phyloP scores from a whole-genome alignment of 2,888 invertebrate genomes.

The Eurois occulta region DNA sequence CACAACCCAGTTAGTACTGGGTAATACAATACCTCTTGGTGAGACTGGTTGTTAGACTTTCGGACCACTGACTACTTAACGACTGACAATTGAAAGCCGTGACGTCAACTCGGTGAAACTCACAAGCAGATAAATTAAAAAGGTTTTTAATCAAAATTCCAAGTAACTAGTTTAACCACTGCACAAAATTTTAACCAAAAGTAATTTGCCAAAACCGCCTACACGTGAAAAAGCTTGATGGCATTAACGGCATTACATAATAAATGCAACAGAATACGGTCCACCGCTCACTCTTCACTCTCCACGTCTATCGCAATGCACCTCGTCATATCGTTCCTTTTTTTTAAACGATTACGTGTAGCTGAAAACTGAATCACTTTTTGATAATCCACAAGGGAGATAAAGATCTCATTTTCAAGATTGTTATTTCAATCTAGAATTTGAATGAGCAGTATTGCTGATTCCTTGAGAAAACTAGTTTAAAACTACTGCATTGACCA shows the following conservation, averaged over 20 bases:
- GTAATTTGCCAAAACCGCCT: slow-evolving; percentile 15
- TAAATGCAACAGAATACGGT: slow-evolving; percentile 28
- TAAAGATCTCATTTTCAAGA: too few relatives aligned
- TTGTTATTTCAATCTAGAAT: neutral
- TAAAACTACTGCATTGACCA: neutral
- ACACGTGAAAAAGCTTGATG: slow-evolving; percentile 25
- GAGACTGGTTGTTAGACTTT: too few relatives aligned
- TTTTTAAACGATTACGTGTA: neutral
- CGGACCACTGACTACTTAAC: too few relatives aligned
- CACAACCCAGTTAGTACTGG: too few relatives aligned
- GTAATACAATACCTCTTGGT: too few relatives aligned
- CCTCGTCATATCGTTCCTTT: neutral
- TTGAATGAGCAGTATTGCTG: neutral
- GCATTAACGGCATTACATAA: slow-evolving; percentile 33
- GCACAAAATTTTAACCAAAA: slow-evolving; percentile 14
- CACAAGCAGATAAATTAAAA: neutral
- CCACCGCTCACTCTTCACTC: slow-evolving; percentile 27
- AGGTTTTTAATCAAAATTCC: neutral
- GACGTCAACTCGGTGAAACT: too few relatives aligned
- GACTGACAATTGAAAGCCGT: too few relatives aligned
- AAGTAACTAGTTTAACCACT: neutral
- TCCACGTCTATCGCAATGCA: slow-evolving; percentile 19
- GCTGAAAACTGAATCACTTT: neutral
- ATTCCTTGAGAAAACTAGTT: neutral
- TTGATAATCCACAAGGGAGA: neutral